Evolutionary conservation across 2,797 vertebrate genomes (phyloP), one percentile per base, ranked within the genome.

Genomic region (Halcyon badia): DNA sequence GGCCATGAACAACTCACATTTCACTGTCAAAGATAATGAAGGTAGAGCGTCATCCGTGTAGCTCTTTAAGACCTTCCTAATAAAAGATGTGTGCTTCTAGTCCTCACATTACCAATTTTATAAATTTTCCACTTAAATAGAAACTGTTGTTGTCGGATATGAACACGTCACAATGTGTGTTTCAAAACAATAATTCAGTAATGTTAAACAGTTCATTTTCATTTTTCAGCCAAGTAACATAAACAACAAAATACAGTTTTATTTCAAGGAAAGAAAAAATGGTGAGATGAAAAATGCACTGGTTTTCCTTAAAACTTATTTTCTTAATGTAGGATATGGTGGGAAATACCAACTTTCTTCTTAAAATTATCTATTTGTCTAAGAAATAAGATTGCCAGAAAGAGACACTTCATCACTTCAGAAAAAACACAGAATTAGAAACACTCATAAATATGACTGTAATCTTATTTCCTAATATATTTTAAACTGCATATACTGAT

Each of bases 1-100:
- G 51, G 98, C 97, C 46, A 89, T 85, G 97, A 99, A 98, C 90
- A 98, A 98, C 94, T 99, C 99, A 28, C 98, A 98, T 97, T 99
- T 99, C 98, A 98, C 97, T 24, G 96, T 99, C 81, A 98, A 97
- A 96, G 99, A 99, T 97, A 99, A 99, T 97, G 98, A 98, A 99
- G 99, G 99, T 99, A 92, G 42, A 92, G 42, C 68, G 66, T 37
- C 17, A 76, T 49, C 94, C 11, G 8, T 49, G 8, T 25, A 56
- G 12, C 10, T 60, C 21, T 96, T 93, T 68, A 79, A 73, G 26
- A 42, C 3, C 10, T 37, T 64, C 16, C 28, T 70, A 56, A 56
- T 31, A 24, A 56, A 82, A 66, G 4, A 49, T 19, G 5, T 11
- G 41, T 86, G 31, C 22, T 66, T 95, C 64, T 56, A 85, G 9